A percentile compares a stretch with the other conserved stretches of the same genome.
Conservation (phyloP, 2,888 invertebrate genomes). For the Adelognathus sp. region DNA sequence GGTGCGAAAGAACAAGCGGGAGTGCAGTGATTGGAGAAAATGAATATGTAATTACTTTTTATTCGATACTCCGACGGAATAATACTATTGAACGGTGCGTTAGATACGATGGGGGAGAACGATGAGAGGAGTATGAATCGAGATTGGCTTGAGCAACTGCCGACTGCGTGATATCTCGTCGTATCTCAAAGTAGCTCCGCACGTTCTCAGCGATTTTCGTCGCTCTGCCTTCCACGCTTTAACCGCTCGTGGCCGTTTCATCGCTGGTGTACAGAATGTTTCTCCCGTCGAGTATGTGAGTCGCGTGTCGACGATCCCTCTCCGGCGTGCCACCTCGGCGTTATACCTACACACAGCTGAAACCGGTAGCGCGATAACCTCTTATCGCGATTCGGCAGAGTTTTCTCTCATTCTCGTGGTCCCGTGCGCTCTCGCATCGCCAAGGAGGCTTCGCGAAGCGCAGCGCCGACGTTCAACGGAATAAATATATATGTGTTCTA, state of each 20-base stretch:
- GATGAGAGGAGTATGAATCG: not conserved
- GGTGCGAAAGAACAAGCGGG: too few relatives aligned
- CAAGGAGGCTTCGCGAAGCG: slow-evolving; percentile 35
- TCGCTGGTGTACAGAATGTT: slow-evolving; percentile 11
- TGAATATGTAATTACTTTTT: not conserved
- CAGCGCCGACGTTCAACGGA: not conserved
- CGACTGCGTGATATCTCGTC: slow-evolving; percentile 22
- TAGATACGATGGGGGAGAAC: not conserved
- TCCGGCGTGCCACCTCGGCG: slow-evolving; percentile 17
- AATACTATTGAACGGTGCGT: not conserved
- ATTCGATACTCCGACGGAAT: not conserved
- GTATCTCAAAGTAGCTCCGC: slow-evolving; percentile 27
- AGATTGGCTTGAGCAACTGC: slow-evolving; percentile 1
- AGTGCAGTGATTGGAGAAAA: too few relatives aligned
- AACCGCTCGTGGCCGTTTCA: not conserved
- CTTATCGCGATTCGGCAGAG: slow-evolving; percentile 59
- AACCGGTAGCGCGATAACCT: slow-evolving; percentile 57
- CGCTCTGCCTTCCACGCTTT: not conserved
- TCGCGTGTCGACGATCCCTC: slow-evolving; percentile 50
- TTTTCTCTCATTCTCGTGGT: slow-evolving; percentile 15
- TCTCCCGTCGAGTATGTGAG: slow-evolving; percentile 36
- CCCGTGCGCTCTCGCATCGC: slow-evolving; percentile 39
- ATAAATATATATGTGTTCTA: not conserved
- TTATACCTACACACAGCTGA: not conserved
- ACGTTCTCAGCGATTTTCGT: slow-evolving; percentile 24